Conservation (phyloP, 2,797 vertebrate genomes). For the Micrastur ruficollis region DNA sequence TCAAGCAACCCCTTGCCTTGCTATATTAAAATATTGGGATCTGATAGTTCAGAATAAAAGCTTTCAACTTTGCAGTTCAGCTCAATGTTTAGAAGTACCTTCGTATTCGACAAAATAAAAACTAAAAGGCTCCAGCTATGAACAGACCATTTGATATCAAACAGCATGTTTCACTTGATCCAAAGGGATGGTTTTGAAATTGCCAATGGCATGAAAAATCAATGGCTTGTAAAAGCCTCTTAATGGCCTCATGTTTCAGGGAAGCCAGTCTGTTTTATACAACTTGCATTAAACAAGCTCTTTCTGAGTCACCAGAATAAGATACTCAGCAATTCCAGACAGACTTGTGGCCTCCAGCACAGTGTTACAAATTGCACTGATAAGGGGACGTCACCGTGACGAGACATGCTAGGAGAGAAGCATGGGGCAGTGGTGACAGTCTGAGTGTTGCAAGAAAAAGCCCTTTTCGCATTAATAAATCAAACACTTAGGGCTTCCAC, state of each 20-base stretch:
- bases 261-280: background rate
- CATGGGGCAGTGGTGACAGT: fast-evolving
- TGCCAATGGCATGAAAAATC: background rate
- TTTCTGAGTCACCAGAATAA: fast-evolving
- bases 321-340: background rate
- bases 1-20: background rate
- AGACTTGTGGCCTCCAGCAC: background rate
- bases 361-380: background rate
- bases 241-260: background rate
- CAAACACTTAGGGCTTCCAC: background rate
- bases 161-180: background rate
- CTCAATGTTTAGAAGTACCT: background rate
- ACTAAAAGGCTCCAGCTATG: background rate
- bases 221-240: background rate
- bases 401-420: background rate
- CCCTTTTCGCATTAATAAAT: background rate
- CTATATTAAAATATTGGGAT: background rate
- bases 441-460: background rate
- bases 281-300: background rate
- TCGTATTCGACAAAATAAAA: background rate
- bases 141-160: background rate
- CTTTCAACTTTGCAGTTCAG: background rate
- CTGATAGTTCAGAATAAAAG: background rate
- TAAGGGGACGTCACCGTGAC: background rate
- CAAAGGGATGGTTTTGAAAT: background rate